phyloP scores from a whole-genome alignment of 2,888 invertebrate species.

The Coenonympha glycerion region DNA sequence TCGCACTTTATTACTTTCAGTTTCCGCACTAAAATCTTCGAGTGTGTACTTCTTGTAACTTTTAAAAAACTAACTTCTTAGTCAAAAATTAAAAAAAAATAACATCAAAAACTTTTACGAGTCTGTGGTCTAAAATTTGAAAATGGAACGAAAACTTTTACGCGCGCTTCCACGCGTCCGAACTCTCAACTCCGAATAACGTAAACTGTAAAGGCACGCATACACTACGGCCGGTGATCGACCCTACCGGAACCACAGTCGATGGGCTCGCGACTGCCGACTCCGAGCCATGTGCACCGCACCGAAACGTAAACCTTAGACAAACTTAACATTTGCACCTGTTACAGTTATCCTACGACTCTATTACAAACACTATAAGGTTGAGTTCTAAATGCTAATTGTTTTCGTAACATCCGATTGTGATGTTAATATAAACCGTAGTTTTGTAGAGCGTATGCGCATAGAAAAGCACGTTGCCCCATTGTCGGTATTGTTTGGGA shows the following conservation, averaged over 20 bases:
- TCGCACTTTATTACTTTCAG: slow-evolving; percentile 17
- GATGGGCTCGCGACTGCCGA: slow-evolving; percentile 69
- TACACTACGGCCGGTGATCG: slow-evolving; percentile 64
- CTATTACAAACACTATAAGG: slow-evolving; percentile 26
- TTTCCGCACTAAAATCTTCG: not conserved
- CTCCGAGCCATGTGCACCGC: slow-evolving; percentile 68
- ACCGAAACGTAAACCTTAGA: slow-evolving; percentile 62
- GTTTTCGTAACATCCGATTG: slow-evolving; percentile 18
- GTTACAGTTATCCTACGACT: not conserved
- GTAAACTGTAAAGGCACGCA: slow-evolving; percentile 57
- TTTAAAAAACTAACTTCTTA: slow-evolving; percentile 3
- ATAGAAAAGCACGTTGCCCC: slow-evolving; percentile 60
- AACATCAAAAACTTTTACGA: not conserved
- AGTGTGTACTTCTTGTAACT: not conserved
- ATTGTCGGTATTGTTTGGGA: slow-evolving; percentile 56
- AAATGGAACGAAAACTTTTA: slow-evolving; percentile 38
- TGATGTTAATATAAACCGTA: slow-evolving; percentile 52
- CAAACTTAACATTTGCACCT: slow-evolving; percentile 37
- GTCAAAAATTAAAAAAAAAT: slow-evolving; percentile 11
- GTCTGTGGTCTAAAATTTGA: not conserved
- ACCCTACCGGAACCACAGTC: slow-evolving; percentile 77
- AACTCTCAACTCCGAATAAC: slow-evolving; percentile 33
- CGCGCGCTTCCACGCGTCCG: slow-evolving; percentile 50
- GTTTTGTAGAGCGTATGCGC: slow-evolving; percentile 69
- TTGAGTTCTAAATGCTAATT: slow-evolving; percentile 28